These are phyloP conservation scores for Sylvilagus bachmani DNA, from an alignment of 2,113 vertebrate genomes.

Conservation along the genomic window DNA sequence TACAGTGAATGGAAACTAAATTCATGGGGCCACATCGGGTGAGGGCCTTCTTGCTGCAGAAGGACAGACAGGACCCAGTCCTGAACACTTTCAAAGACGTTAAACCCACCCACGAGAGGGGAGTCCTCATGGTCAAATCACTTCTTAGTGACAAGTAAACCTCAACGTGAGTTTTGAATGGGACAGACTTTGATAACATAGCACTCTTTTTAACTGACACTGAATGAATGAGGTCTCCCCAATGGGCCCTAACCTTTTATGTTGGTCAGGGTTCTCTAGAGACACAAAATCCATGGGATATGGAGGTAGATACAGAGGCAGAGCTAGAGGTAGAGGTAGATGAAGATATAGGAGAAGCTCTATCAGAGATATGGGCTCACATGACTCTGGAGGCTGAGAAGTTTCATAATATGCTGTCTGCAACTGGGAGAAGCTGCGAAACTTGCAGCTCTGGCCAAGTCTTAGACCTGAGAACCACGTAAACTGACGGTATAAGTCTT, in stretches of 20 bases:
- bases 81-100: too few relatives aligned
- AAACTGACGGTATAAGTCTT: too few relatives aligned
- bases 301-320: not conserved
- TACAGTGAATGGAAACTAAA: too few relatives aligned
- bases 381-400: not conserved
- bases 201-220: not conserved
- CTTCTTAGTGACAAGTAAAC: not conserved
- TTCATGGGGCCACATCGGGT: too few relatives aligned
- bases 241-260: not conserved
- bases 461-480: not conserved
- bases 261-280: not conserved
- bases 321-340: too few relatives aligned
- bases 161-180: not conserved
- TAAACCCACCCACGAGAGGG: too few relatives aligned
- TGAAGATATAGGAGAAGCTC: too few relatives aligned
- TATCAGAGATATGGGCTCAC: not conserved
- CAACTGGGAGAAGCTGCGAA: not conserved
- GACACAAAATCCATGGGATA: not conserved
- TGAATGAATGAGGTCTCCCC: not conserved
- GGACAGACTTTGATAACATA: not conserved
- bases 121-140: too few relatives aligned
- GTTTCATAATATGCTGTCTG: not conserved
- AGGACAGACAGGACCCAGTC: too few relatives aligned
- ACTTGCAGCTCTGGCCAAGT: not conserved
- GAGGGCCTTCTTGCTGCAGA: too few relatives aligned